A percentile compares a stretch with the other conserved stretches of the same genome.
Evolutionary conservation across 2,113 vertebrate species (phyloP).

Genomic region (Macaca mulatta): DNA sequence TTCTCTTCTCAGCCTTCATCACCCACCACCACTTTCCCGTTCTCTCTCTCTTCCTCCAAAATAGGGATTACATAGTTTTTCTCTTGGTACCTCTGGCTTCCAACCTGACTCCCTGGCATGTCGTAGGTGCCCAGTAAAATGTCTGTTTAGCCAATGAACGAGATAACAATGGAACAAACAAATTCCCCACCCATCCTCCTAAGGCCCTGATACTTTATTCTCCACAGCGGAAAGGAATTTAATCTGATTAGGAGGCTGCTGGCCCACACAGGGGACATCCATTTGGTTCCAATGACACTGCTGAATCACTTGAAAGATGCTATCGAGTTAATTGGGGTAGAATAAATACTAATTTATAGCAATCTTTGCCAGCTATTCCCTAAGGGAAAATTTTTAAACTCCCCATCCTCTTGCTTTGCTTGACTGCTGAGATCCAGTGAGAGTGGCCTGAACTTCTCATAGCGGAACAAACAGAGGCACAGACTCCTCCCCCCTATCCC

Average conservation of each 20-base stretch:
- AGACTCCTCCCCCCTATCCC: no score
- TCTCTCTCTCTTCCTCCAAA: background rate
- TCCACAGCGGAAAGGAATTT: background rate
- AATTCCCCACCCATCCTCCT: background rate
- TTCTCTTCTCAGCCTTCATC: background rate
- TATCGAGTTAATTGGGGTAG: background rate
- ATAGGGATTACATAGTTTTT: background rate
- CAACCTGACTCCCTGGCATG: background rate
- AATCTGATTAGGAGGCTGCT: accelerated
- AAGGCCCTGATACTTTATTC: background rate
- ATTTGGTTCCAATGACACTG: background rate
- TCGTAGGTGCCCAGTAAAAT: no score
- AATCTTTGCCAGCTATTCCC: accelerated
- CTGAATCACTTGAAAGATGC: background rate
- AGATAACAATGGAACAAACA: background rate
- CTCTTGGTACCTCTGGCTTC: background rate
- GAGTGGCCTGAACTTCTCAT: background rate
- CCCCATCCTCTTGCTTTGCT: background rate
- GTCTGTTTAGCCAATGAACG: background rate
- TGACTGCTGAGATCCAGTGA: no score
- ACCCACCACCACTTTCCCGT: no score
- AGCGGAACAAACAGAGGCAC: no score
- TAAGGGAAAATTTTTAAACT: background rate
- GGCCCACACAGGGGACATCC: no score
- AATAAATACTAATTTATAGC: background rate